These are phyloP conservation scores for Microcebus tavaratra DNA, from an alignment of 2,113 vertebrate species.

Conservation along the genomic window DNA sequence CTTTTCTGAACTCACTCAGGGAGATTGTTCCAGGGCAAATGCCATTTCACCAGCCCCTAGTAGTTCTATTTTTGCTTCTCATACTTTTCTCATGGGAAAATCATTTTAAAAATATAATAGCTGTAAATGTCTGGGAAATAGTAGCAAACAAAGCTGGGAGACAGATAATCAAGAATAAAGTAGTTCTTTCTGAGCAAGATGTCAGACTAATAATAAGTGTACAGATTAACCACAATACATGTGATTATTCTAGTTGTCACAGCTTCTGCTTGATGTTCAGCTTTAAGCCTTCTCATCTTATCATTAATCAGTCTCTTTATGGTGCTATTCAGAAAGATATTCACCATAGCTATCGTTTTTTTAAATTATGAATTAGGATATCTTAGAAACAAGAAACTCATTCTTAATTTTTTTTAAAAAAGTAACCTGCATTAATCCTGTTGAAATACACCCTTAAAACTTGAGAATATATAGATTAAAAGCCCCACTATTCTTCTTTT, in stretches of 20 bases:
- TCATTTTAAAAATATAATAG: neutral
- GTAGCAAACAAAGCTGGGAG: neutral
- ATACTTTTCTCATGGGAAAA: slow-evolving; percentile 20
- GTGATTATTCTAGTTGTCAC: neutral
- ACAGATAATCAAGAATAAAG: neutral
- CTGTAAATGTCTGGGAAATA: neutral
- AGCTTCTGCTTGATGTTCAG: neutral
- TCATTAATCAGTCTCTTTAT: neutral
- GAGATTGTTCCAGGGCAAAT: neutral
- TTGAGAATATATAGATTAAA: neutral
- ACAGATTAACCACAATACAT: neutral
- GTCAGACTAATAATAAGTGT: neutral
- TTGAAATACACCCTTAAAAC: neutral
- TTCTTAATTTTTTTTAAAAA: neutral
- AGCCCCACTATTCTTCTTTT: neutral
- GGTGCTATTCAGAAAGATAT: neutral
- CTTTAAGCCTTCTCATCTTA: neutral
- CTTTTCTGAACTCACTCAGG: neutral
- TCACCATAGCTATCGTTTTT: neutral
- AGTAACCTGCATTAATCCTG: neutral
- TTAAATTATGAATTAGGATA: neutral
- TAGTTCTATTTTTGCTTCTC: neutral
- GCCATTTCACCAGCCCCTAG: neutral
- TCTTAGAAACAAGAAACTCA: neutral
- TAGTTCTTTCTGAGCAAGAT: neutral